These are phyloP conservation scores for Gila orcuttii DNA, from an alignment of 2,113 vertebrate genomes.

Conservation along the genomic window DNA sequence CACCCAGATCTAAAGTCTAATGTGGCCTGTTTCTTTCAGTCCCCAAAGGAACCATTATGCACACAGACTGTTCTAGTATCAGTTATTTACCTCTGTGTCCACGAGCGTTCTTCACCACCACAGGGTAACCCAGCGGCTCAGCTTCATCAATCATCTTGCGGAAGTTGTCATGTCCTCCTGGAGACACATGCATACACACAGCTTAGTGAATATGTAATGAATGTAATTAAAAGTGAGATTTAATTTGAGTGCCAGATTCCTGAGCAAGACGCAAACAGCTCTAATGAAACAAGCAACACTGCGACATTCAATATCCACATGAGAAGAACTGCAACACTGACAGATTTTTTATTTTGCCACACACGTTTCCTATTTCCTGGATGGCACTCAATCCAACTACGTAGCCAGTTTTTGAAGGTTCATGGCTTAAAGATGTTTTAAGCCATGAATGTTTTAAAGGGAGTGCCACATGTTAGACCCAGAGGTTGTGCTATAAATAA, in stretches of 20 bases:
- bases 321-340: conserved; percentile 17
- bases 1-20: conserved; percentile 17
- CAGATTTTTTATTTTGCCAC: conserved; percentile 14
- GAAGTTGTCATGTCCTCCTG: conserved; percentile 90
- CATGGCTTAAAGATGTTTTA: conserved; percentile 6
- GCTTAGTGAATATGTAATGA: conserved; percentile 26
- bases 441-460: too few species aligned
- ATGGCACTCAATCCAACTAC: not conserved
- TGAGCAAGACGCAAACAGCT: not conserved
- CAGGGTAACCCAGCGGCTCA: conserved; percentile 87
- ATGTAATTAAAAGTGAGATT: conserved; percentile 34
- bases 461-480: not conserved
- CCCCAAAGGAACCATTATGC: not conserved
- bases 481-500: not conserved
- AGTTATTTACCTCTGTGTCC: conserved; percentile 85
- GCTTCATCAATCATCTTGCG: conserved; percentile 92
- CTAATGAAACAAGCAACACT: conserved; percentile 40
- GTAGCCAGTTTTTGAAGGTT: conserved; percentile 20
- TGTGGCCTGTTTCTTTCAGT: not conserved
- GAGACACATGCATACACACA: conserved; percentile 55
- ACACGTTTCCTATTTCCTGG: conserved; percentile 3
- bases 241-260: conserved; percentile 21
- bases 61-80: not conserved
- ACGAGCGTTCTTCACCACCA: conserved; percentile 91
- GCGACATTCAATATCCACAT: conserved; percentile 35